Evolutionary conservation across 2,113 vertebrate species (phyloP), one percentile per base, ranked within the genome.

Genomic region (Tenrec ecaudatus): DNA sequence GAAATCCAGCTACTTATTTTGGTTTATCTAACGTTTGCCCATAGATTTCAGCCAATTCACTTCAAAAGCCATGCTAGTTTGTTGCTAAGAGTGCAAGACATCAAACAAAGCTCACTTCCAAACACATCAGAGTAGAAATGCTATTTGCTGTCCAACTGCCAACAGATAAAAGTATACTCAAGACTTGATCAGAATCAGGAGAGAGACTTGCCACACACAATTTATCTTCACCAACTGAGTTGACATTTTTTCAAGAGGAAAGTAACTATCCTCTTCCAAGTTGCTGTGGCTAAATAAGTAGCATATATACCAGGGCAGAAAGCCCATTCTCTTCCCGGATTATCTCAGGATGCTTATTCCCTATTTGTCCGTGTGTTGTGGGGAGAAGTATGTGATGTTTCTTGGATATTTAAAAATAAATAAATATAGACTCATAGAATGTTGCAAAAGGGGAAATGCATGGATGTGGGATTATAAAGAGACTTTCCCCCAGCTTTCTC

Each of bases 221-320:
- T 57, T 78, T 92, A 40, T 91, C 81, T 86, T 58, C 82, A 29
- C 38, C 79, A 87, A 31, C 66, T 82, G 75, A 87, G 86, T 90
- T 84, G 31, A 10, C 36, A 43, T 29, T 29, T 38, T 86, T 84
- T n/a, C 12, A 58, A 83, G 40, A 88, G 31, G 77, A 92, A 77
- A 57, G 12, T 73, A 60, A 6, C 25, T 9, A n/a, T 12, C 47
- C 9, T 93, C 75, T 91, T 80, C 31, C 27, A 82, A 47, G 16
- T 3, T 16, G 66, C 25, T 38, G 8, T 16, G 71, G 16, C 11
- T 68, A 19, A 43, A 57, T 57, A 62, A 90, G 81, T 57, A 79
- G 71, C 27, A 47, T 15, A 40, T 2, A 62, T 27, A 66, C 43
- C 58, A 40, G 33, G 3, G 73, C 29, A 69, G 62, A 43, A 31